Conservation (phyloP, 2,113 vertebrate genomes). For the Zootoca vivipara region DNA sequence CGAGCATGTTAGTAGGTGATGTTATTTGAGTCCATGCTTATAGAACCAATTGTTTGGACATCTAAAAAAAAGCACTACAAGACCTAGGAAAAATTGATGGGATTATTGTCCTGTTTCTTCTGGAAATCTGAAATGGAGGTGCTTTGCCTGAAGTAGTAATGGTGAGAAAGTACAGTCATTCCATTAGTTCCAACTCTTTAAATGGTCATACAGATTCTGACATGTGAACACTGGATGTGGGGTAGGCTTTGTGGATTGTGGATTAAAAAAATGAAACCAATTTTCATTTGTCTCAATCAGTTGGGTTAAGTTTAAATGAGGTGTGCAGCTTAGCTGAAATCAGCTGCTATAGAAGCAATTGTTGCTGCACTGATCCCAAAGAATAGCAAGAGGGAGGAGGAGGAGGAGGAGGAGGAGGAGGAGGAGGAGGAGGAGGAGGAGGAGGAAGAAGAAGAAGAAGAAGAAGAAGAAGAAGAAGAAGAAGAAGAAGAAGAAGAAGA, state of each 20-base stretch:
- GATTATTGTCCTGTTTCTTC: background rate
- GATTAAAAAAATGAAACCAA: background rate
- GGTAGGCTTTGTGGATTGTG: background rate
- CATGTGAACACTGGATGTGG: background rate
- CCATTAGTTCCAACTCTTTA: background rate
- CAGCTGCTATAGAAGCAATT: background rate
- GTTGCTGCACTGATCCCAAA: background rate
- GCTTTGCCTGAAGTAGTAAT: background rate
- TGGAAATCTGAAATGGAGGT: background rate
- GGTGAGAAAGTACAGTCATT: background rate
- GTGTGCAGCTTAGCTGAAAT: background rate
- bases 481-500: background rate
- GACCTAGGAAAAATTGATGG: background rate
- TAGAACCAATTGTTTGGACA: conserved; percentile 4
- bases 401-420: too few species aligned
- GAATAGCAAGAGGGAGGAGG: background rate
- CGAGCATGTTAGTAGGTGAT: background rate
- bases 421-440: too few species aligned
- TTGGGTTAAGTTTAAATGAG: background rate
- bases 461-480: too few species aligned
- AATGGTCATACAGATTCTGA: background rate
- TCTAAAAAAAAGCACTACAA: background rate
- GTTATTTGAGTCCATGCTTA: background rate
- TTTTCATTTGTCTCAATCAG: background rate
- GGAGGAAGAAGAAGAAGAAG: too few species aligned